Percentiles rank a stretch among this genome's conserved stretches.
Conservation (phyloP, 2,113 vertebrate genomes). For the Gymnocephalus cernua region DNA sequence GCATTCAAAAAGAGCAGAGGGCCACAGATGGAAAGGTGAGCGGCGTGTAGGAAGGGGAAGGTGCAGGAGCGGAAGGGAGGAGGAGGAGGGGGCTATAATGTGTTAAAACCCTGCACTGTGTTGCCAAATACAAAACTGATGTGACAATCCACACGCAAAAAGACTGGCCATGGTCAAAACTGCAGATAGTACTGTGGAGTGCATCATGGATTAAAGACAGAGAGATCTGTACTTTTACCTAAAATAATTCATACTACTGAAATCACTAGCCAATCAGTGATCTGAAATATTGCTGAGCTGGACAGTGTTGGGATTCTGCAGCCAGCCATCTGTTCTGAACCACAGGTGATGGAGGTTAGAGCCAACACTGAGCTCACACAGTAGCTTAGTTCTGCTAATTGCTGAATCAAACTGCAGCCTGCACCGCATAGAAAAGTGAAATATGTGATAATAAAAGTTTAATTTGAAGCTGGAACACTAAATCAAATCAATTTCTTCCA, state of each 20-base stretch:
- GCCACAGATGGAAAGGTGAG: slow-evolving; percentile 74
- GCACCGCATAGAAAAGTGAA: not conserved
- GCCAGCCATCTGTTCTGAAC: slow-evolving; percentile 78
- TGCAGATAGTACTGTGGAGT: not conserved
- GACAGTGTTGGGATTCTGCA: slow-evolving; percentile 51
- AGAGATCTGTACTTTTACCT: slow-evolving; percentile 5
- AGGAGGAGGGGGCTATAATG: slow-evolving; percentile 34
- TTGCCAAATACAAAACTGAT: slow-evolving; percentile 76
- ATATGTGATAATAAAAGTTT: not conserved
- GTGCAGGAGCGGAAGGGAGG: slow-evolving; percentile 8
- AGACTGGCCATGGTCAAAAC: slow-evolving; percentile 18
- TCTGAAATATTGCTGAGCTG: slow-evolving; percentile 66
- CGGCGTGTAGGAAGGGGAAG: slow-evolving; percentile 32
- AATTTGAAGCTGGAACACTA: not conserved
- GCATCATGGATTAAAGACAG: not conserved
- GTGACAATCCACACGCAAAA: slow-evolving; percentile 14
- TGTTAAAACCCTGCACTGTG: slow-evolving; percentile 76
- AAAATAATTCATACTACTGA: slow-evolving; percentile 35
- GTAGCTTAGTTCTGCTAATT: slow-evolving; percentile 27
- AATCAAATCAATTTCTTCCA: not conserved
- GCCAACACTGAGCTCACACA: slow-evolving; percentile 63
- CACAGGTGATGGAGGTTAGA: slow-evolving; percentile 42
- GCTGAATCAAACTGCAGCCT: slow-evolving; percentile 34
- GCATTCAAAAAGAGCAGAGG: slow-evolving; percentile 70
- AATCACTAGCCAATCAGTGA: slow-evolving; percentile 55